phyloP scores from a whole-genome alignment of 2,797 vertebrate genomes.

The Poeciliopsis paucimaculata region DNA sequence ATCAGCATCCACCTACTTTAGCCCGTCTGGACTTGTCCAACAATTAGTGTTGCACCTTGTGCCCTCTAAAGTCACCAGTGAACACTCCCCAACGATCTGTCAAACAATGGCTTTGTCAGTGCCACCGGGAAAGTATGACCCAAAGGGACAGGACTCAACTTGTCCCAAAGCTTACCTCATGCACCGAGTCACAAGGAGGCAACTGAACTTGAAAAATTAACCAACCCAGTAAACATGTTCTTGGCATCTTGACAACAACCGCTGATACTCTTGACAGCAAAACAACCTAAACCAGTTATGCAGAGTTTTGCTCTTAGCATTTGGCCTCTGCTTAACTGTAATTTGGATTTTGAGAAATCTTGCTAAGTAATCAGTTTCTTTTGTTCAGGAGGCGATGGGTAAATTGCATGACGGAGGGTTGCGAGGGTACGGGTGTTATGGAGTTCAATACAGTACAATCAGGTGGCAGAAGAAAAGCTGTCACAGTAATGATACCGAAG shows the following conservation, averaged over 20 bases:
- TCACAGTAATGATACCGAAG: slow-evolving; percentile 32
- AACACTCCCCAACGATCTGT: slow-evolving; percentile 47
- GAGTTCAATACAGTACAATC: slow-evolving; percentile 39
- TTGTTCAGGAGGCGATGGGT: slow-evolving; percentile 37
- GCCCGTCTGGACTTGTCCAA: slow-evolving; percentile 69
- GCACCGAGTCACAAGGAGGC: slow-evolving; percentile 27
- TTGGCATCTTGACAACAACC: slow-evolving; percentile 60
- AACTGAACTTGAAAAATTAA: slow-evolving; percentile 29
- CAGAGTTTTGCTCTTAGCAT: slow-evolving; percentile 29
- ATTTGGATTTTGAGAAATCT: slow-evolving; percentile 38
- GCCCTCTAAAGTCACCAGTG: slow-evolving; percentile 33
- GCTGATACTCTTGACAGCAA: slow-evolving; percentile 52
- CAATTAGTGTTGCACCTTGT: slow-evolving; percentile 62
- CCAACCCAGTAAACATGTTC: slow-evolving; percentile 46
- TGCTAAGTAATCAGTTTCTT: slow-evolving; percentile 65
- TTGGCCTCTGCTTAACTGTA: slow-evolving; percentile 27
- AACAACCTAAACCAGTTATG: slow-evolving; percentile 79
- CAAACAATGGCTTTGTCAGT: slow-evolving; percentile 61
- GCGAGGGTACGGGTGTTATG: slow-evolving; percentile 11
- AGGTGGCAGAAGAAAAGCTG: slow-evolving; percentile 5
- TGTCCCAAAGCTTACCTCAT: slow-evolving; percentile 59
- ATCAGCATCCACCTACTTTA: slow-evolving; percentile 62
- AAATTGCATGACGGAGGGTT: slow-evolving; percentile 22
- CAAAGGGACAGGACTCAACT: slow-evolving; percentile 70
- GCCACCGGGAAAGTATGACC: slow-evolving; percentile 47